Evolutionary conservation across 2,888 invertebrate species (phyloP).

Genomic region (Neoaliturus tenellus): DNA sequence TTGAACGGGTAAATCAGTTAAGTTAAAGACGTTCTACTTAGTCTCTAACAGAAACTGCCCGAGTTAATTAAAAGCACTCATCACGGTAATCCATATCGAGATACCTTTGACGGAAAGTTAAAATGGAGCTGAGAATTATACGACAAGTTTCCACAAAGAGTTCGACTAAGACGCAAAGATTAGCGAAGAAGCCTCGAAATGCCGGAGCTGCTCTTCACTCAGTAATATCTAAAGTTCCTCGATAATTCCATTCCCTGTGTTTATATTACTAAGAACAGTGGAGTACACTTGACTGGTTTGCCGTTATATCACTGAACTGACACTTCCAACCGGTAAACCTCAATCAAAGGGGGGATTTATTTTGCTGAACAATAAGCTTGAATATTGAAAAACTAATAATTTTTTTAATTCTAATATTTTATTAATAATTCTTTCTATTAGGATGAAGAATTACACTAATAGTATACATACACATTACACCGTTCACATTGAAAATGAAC

Average conservation of each 20-base stretch:
- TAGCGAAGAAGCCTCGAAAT: slow-evolving; percentile 37
- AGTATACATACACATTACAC: too few relatives aligned
- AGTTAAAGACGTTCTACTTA: neutral
- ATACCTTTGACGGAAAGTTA: slow-evolving; percentile 43
- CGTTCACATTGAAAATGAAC: too few relatives aligned
- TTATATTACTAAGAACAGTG: slow-evolving; percentile 35
- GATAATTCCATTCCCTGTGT: slow-evolving; percentile 41
- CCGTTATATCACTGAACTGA: neutral
- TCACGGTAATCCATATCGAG: slow-evolving; percentile 23
- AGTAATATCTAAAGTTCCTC: slow-evolving; percentile 27
- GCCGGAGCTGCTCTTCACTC: slow-evolving; percentile 8
- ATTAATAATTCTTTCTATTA: too few relatives aligned
- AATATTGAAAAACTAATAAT: too few relatives aligned
- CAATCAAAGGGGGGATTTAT: too few relatives aligned
- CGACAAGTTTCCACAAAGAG: slow-evolving; percentile 39
- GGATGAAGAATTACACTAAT: too few relatives aligned
- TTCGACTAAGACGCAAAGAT: slow-evolving; percentile 21
- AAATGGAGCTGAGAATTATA: slow-evolving; percentile 29
- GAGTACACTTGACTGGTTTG: slow-evolving; percentile 19
- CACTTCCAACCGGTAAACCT: neutral
- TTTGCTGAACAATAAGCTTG: too few relatives aligned
- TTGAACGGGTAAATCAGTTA: neutral
- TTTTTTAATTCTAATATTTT: too few relatives aligned
- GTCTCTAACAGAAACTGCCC: neutral
- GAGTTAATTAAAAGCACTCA: slow-evolving; percentile 22